Evolutionary conservation across 1,140 invertebrate species (phyloP).

Genomic region (Gryllus bimaculatus): DNA sequence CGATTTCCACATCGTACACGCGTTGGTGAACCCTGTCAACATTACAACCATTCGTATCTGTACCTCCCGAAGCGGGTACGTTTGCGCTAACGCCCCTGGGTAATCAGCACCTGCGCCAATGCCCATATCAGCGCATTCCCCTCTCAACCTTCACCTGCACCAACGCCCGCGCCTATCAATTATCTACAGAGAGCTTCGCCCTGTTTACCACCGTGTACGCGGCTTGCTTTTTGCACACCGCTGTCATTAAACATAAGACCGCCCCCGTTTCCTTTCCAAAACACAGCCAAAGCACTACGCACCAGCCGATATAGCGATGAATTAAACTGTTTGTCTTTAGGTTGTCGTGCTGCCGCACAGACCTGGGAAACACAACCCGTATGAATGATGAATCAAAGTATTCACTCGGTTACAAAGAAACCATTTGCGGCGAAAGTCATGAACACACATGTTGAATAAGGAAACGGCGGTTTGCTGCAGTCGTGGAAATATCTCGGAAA

Average conservation of each 20-base stretch:
- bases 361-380: background rate
- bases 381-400: background rate
- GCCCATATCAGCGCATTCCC: too few species aligned
- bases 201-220: too few species aligned
- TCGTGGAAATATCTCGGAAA: background rate
- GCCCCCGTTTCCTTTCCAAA: background rate
- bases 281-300: background rate
- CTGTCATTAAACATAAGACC: background rate
- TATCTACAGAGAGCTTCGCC: too few species aligned
- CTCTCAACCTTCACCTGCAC: too few species aligned
- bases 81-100: too few species aligned
- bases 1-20: too few species aligned
- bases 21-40: too few species aligned
- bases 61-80: too few species aligned
- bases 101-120: too few species aligned
- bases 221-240: background rate
- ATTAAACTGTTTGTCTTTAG: slow-evolving; percentile 5
- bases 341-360: background rate
- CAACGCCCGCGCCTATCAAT: too few species aligned
- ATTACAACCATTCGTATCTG: too few species aligned
- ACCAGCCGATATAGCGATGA: background rate
- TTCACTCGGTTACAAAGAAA: background rate
- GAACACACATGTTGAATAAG: background rate
- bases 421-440: background rate
- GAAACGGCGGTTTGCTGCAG: background rate